Conservation (phyloP, 2,888 invertebrate genomes). For the Dasypolia templi region DNA sequence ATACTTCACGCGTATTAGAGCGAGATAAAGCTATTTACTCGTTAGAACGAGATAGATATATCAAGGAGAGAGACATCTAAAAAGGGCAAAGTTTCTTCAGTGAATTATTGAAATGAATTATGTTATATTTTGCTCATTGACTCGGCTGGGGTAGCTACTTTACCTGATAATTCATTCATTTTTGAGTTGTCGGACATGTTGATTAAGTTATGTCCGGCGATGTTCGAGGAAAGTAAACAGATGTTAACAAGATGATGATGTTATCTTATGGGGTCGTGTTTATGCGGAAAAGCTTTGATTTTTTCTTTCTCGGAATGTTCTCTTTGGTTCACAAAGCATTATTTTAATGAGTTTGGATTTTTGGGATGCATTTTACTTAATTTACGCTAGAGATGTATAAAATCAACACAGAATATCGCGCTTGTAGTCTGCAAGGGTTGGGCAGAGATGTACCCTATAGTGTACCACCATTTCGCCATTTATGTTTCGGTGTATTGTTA, state of each 20-base stretch:
- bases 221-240: slow-evolving; percentile 22
- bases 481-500: no score
- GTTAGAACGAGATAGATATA: slow-evolving; percentile 64
- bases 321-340: slow-evolving; percentile 6
- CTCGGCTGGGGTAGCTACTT: slow-evolving; percentile 62
- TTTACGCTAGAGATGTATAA: no score
- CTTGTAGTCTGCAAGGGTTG: no score
- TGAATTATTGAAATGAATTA: slow-evolving; percentile 84
- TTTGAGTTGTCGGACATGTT: slow-evolving; percentile 71
- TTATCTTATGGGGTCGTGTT: not conserved
- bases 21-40: slow-evolving; percentile 70
- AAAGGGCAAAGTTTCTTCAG: slow-evolving; percentile 79
- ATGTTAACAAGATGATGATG: slow-evolving; percentile 16
- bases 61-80: slow-evolving; percentile 66
- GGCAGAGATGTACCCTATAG: no score
- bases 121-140: slow-evolving; percentile 84
- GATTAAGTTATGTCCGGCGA: slow-evolving; percentile 67
- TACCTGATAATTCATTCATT: slow-evolving; percentile 66
- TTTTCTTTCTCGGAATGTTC: not conserved
- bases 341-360: no score
- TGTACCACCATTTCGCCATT: no score
- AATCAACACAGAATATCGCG: no score
- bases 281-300: not conserved
- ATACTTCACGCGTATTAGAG: slow-evolving; percentile 74
- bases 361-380: not conserved